These are phyloP conservation scores for Antigone vipio DNA, from an alignment of 2,113 vertebrate genomes.

Conservation along the genomic window DNA sequence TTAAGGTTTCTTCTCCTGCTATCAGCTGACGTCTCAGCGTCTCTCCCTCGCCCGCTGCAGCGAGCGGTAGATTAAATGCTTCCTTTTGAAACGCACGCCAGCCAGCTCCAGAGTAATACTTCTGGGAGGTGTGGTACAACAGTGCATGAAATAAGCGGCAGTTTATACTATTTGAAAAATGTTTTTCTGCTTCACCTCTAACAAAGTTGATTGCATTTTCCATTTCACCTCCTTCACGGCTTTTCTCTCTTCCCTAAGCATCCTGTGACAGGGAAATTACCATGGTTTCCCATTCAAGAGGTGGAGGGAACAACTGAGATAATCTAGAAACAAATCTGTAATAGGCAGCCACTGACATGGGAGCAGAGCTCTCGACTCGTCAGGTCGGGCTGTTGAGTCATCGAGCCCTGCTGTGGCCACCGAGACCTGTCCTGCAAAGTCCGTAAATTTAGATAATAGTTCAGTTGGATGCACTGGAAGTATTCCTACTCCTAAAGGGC, in stretches of 20 bases:
- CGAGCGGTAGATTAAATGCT: not conserved
- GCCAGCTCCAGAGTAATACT: not conserved
- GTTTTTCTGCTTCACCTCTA: constrained; percentile 53
- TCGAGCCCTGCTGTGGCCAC: not conserved
- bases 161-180: constrained; percentile 4
- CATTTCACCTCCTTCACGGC: constrained; percentile 38
- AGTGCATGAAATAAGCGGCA: not conserved
- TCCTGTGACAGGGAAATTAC: constrained; percentile 46
- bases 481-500: not conserved
- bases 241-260: constrained; percentile 31
- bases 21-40: not conserved
- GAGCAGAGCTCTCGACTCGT: not conserved
- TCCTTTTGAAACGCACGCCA: not conserved
- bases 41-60: not conserved
- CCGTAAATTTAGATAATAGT: not conserved
- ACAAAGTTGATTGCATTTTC: constrained; percentile 42
- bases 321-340: not conserved
- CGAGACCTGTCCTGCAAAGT: not conserved
- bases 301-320: constrained; percentile 21
- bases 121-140: constrained; percentile 1
- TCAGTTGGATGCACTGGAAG: not conserved
- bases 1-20: not conserved
- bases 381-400: not conserved
- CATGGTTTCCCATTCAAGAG: constrained; percentile 7
- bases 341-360: not conserved